These are phyloP conservation scores for Seriola quinqueradiata DNA, from an alignment of 2,113 vertebrate species.

Conservation along the genomic window DNA sequence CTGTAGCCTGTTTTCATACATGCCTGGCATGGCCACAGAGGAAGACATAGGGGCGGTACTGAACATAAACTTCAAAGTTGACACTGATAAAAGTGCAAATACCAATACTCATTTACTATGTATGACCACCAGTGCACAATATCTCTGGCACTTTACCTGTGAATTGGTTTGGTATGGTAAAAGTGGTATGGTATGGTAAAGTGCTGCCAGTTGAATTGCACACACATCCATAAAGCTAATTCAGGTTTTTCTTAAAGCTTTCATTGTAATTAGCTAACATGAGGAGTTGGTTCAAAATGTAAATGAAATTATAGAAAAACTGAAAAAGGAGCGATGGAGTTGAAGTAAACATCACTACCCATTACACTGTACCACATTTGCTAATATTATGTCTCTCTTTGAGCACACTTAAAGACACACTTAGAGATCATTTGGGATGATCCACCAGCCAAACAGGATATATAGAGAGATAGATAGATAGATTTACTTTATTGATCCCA, in stretches of 20 bases:
- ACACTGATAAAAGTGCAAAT: no score
- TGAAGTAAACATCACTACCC: neutral
- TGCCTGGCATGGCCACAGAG: neutral
- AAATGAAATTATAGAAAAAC: neutral
- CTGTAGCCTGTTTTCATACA: neutral
- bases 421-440: no score
- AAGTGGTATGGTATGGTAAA: no score
- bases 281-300: neutral
- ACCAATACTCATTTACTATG: no score
- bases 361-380: no score
- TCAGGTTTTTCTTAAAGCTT: no score
- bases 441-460: no score
- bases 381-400: no score
- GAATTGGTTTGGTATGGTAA: neutral
- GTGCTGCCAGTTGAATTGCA: neutral
- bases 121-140: no score
- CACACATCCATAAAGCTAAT: neutral
- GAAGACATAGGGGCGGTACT: neutral
- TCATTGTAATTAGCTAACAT: neutral
- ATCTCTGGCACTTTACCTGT: neutral
- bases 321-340: neutral
- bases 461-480: no score
- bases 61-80: neutral
- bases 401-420: no score
- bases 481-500: no score